Conservation (phyloP, 2,888 invertebrate genomes). For the Conus canariensis region DNA sequence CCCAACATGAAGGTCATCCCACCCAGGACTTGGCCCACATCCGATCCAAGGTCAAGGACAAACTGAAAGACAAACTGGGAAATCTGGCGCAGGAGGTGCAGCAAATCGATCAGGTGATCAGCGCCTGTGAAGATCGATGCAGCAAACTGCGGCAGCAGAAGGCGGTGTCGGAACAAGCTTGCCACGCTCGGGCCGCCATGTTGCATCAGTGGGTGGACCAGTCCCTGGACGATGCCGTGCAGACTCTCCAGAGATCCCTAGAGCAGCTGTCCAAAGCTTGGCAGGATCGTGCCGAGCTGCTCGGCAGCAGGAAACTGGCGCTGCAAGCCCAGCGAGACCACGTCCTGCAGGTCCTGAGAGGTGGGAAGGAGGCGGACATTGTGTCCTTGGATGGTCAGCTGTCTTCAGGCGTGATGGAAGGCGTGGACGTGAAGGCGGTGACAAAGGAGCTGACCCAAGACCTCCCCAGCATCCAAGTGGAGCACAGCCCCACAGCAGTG, state of each 20-base stretch:
- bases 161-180: not conserved
- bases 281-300: not conserved
- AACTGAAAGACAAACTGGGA: not conserved
- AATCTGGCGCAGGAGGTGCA: not conserved
- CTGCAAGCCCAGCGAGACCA: slow-evolving; percentile 19
- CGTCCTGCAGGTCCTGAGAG: not conserved
- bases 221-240: slow-evolving; percentile 1
- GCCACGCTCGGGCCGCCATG: not conserved
- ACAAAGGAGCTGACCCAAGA: not conserved
- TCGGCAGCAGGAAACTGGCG: not conserved
- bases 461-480: not conserved
- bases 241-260: not conserved
- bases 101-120: not conserved
- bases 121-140: not conserved
- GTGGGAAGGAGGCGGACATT: not conserved
- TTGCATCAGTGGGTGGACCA: slow-evolving; percentile 20
- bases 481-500: not conserved
- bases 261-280: not conserved
- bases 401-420: not conserved
- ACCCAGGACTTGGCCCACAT: slow-evolving; percentile 8
- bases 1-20: slow-evolving; percentile 31
- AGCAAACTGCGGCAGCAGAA: not conserved
- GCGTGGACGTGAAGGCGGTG: not conserved
- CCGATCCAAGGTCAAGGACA: not conserved
- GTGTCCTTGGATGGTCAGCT: slow-evolving; percentile 23